Conservation (phyloP, 2,113 vertebrate species). For the Solenodon paradoxus region DNA sequence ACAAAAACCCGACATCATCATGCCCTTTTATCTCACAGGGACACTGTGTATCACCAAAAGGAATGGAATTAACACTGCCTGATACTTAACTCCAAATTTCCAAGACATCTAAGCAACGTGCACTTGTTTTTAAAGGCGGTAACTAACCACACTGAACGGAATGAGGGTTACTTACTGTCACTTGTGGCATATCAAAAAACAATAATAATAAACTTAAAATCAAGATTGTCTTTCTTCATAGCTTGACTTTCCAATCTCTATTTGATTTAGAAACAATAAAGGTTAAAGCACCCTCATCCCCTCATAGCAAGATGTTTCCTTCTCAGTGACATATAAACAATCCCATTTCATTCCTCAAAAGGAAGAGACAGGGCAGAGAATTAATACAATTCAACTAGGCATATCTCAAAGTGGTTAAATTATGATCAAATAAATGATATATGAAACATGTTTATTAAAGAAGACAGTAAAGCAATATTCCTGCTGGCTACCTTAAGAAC, state of each 20-base stretch:
- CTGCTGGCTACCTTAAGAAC: neutral
- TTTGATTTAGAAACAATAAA: neutral
- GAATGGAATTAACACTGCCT: neutral
- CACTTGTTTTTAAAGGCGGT: neutral
- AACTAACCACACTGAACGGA: neutral
- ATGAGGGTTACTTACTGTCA: neutral
- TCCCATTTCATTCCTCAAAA: neutral
- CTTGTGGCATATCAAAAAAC: neutral
- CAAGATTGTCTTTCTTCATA: neutral
- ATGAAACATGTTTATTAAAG: neutral
- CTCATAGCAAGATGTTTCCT: neutral
- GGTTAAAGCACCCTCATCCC: neutral
- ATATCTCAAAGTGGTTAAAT: neutral
- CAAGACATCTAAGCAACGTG: neutral
- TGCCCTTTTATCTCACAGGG: neutral
- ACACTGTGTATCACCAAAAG: neutral
- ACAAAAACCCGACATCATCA: neutral
- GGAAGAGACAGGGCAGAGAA: neutral
- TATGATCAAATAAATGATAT: neutral
- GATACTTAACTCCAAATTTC: neutral
- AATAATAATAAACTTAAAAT: neutral
- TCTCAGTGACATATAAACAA: neutral
- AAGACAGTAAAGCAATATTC: neutral
- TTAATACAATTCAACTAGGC: neutral
- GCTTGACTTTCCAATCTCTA: neutral